Conservation (phyloP, 2,797 vertebrate genomes). For the Smutsia temminckii region DNA sequence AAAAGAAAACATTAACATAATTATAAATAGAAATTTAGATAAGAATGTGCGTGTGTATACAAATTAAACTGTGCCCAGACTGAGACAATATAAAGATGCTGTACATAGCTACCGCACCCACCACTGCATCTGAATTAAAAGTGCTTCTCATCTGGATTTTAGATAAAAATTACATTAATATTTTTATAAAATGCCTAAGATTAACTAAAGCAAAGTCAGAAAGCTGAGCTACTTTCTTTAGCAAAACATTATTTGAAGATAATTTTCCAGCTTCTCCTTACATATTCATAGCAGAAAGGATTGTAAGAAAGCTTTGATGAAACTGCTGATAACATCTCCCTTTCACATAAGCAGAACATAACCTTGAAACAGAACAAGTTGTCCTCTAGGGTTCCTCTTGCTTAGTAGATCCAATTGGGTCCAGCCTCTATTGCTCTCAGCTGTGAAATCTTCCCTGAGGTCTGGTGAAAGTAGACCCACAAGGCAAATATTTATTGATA, state of each 20-base stretch:
- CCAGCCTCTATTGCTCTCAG: not conserved
- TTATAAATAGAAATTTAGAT: not conserved
- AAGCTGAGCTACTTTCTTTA: not conserved
- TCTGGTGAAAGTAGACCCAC: not conserved
- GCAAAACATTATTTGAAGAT: not conserved
- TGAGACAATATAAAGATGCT: not conserved
- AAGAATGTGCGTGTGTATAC: not conserved
- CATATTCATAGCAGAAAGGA: not conserved
- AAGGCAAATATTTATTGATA: not conserved
- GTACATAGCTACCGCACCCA: not conserved
- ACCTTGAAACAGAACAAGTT: not conserved
- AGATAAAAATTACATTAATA: not conserved
- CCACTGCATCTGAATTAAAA: not conserved
- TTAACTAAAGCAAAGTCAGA: not conserved
- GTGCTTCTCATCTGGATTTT: not conserved
- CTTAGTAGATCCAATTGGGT: not conserved
- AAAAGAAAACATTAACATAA: not conserved
- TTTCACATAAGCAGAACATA: not conserved
- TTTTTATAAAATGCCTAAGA: not conserved
- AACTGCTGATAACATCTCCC: not conserved
- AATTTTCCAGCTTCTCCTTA: not conserved
- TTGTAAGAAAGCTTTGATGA: not conserved
- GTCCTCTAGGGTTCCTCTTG: not conserved
- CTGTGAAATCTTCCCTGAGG: not conserved
- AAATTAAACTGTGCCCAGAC: not conserved